Evolutionary conservation across 2,888 invertebrate genomes (phyloP).

Genomic region (Smittia aterrima): DNA sequence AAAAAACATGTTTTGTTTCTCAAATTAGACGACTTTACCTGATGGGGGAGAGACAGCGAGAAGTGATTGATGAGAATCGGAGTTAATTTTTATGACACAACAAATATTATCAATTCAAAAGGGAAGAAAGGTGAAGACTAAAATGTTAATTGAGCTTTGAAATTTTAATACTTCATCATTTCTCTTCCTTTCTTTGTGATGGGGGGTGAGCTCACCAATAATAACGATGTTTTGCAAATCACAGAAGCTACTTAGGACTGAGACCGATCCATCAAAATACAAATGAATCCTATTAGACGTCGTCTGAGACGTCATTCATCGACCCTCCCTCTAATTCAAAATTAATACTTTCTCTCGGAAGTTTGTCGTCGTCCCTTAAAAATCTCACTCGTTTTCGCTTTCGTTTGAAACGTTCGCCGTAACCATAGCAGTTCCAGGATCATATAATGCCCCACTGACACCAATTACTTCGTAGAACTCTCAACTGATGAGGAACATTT

Average conservation of each 20-base stretch:
- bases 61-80: not conserved
- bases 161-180: not conserved
- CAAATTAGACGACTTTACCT: slow-evolving; percentile 11
- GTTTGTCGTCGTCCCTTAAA: no score
- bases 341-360: no score
- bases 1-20: slow-evolving; percentile 8
- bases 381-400: not conserved
- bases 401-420: not conserved
- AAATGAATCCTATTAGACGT: no score
- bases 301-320: no score
- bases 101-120: slow-evolving; percentile 6
- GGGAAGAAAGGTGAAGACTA: not conserved
- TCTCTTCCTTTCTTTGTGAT: not conserved
- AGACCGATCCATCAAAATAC: no score
- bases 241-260: no score
- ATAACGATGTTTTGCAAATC: no score
- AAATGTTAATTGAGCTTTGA: slow-evolving; percentile 17
- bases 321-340: no score
- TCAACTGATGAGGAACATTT: not conserved
- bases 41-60: no score
- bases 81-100: slow-evolving; percentile 21
- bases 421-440: not conserved
- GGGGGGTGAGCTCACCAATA: not conserved
- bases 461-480: slow-evolving; percentile 4
- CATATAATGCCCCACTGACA: not conserved